Evolutionary conservation across 2,113 vertebrate species (phyloP).

Genomic region (Cercopithecus mona): DNA sequence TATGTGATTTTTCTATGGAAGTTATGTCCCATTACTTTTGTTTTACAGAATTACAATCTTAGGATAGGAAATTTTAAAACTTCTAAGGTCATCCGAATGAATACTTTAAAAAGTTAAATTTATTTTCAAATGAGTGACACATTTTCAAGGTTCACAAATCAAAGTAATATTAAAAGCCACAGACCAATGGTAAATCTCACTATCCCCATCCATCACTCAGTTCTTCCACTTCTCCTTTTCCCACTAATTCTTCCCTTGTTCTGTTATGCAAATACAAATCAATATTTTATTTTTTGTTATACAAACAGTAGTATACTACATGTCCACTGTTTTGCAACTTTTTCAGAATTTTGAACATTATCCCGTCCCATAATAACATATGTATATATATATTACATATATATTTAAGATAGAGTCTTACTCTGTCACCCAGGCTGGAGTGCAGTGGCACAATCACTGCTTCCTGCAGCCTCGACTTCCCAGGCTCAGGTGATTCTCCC

Average conservation of each 20-base stretch:
- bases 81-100: neutral
- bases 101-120: conserved; percentile 9
- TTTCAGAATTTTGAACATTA: neutral
- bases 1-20: neutral
- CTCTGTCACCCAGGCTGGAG: too few relatives aligned
- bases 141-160: neutral
- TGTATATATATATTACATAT: neutral
- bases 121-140: conserved; percentile 38
- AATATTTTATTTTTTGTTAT: neutral
- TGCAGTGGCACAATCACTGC: too few relatives aligned
- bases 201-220: neutral
- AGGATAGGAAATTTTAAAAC: neutral
- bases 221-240: neutral
- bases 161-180: conserved; percentile 34
- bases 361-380: neutral
- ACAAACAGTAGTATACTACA: neutral
- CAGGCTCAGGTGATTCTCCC: too few relatives aligned
- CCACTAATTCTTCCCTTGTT: neutral
- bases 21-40: neutral
- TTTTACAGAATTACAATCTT: conserved; percentile 22
- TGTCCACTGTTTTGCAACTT: neutral
- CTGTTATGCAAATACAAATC: neutral
- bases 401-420: too few relatives aligned
- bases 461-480: too few relatives aligned
- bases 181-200: neutral